These are phyloP conservation scores for Helostoma temminkii DNA, from an alignment of 2,797 vertebrate genomes.

Conservation along the genomic window DNA sequence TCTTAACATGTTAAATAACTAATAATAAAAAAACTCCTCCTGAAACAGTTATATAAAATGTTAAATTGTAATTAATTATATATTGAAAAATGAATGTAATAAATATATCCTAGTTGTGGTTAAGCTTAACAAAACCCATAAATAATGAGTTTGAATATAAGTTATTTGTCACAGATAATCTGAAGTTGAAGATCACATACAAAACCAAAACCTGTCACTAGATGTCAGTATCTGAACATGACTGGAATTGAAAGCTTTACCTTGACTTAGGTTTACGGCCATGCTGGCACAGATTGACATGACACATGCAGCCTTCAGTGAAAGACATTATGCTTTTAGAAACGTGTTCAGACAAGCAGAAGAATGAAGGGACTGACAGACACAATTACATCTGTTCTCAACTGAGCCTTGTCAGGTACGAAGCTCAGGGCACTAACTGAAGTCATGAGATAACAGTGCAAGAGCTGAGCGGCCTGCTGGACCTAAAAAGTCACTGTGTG, in stretches of 20 bases:
- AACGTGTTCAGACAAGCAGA: conserved; percentile 16
- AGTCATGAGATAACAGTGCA: conserved; percentile 54
- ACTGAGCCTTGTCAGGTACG: conserved; percentile 20
- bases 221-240: conserved; percentile 56
- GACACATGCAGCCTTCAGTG: conserved; percentile 8
- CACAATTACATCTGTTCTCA: no score
- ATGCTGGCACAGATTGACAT: conserved; percentile 20
- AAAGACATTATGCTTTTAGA: neutral
- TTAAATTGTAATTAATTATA: no score
- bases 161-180: no score
- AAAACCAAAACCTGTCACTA: conserved; percentile 38
- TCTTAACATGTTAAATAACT: no score
- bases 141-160: no score
- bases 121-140: no score
- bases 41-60: no score
- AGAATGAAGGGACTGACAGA: neutral
- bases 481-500: conserved; percentile 1
- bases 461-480: conserved; percentile 34
- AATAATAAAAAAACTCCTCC: no score
- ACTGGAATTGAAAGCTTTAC: neutral
- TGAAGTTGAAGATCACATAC: no score
- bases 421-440: conserved; percentile 31
- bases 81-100: no score
- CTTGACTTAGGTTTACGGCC: neutral
- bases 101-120: no score